A percentile compares a stretch with the other conserved stretches of the same genome.
Evolutionary conservation across 1,140 invertebrate species (phyloP).

Genomic region (Brachionus sp.): DNA sequence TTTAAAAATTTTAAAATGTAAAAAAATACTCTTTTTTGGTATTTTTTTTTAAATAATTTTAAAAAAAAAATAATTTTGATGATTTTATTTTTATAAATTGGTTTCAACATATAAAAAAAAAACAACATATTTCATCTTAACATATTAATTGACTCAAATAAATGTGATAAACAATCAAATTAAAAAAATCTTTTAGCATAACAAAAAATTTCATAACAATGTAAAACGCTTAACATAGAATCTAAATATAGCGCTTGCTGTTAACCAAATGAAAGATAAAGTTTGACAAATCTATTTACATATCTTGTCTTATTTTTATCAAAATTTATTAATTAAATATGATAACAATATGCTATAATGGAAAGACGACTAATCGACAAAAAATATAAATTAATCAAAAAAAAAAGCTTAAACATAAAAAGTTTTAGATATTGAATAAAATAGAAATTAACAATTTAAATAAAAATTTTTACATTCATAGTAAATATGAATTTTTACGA

Average conservation of each 20-base stretch:
- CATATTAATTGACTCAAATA: background rate
- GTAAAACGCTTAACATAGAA: background rate
- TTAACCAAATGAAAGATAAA: background rate
- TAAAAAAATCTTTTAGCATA: background rate
- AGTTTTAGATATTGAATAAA: background rate
- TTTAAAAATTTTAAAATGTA: too few species aligned
- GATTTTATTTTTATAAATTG: background rate
- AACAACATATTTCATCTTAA: background rate
- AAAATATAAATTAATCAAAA: background rate
- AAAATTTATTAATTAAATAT: background rate
- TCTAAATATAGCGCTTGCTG: background rate
- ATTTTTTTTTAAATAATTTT: too few species aligned
- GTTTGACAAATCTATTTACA: background rate
- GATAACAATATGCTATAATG: background rate
- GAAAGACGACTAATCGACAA: background rate
- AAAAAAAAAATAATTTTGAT: background rate
- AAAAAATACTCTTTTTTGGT: too few species aligned
- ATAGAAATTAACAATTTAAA: background rate
- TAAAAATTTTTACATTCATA: background rate
- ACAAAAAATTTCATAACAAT: background rate
- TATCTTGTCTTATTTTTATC: background rate
- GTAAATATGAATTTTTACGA: background rate
- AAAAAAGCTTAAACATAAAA: constrained; percentile 10
- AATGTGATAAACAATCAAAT: background rate
- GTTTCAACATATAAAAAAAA: background rate